These are phyloP conservation scores for Engraulis encrasicolus DNA, from an alignment of 2,113 vertebrate genomes.

Conservation along the genomic window DNA sequence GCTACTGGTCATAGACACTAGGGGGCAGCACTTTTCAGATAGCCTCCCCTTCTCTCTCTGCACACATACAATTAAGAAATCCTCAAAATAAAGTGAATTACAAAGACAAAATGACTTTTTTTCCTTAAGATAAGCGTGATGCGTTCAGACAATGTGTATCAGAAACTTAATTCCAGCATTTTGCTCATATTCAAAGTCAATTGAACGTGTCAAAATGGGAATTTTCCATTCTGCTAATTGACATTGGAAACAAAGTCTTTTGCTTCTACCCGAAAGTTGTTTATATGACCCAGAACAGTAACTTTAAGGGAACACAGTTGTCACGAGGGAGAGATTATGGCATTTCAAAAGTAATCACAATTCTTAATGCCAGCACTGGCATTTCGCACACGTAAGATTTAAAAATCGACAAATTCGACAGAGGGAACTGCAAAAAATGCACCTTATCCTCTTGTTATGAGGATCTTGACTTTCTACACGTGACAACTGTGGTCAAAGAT, in stretches of 20 bases:
- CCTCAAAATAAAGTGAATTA: background rate
- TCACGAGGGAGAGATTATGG: background rate
- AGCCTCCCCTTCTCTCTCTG: background rate
- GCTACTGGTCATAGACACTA: constrained; percentile 5
- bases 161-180: background rate
- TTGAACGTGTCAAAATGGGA: background rate
- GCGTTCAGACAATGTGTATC: background rate
- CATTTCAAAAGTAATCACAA: background rate
- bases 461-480: background rate
- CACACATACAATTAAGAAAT: background rate
- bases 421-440: background rate
- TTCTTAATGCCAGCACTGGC: background rate
- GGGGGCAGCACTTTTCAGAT: background rate
- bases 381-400: background rate
- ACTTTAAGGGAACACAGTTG: background rate
- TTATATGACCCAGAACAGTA: background rate
- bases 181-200: background rate
- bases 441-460: background rate
- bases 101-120: background rate
- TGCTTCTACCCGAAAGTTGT: background rate
- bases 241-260: too few relatives aligned
- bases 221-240: background rate
- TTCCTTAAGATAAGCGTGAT: background rate
- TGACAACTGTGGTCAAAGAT: background rate
- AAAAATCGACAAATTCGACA: background rate